These are phyloP conservation scores for Elaphurus davidianus DNA, from an alignment of 2,113 vertebrate genomes.

Conservation along the genomic window DNA sequence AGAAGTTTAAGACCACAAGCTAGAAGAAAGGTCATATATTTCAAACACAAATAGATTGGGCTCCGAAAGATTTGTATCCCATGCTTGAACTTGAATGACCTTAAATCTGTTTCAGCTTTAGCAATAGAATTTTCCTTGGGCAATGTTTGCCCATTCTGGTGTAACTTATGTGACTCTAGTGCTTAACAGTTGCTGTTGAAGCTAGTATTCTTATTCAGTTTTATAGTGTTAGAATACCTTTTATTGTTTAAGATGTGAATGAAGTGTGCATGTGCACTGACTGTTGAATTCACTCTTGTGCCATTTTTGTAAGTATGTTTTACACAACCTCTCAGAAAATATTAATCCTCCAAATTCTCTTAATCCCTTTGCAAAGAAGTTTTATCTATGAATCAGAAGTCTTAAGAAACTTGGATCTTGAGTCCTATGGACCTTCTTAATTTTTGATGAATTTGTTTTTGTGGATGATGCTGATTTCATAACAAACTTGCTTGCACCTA, in stretches of 20 bases:
- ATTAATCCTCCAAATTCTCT: neutral
- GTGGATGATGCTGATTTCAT: neutral
- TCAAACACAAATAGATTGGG: conserved; percentile 69
- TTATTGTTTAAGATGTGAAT: conserved; percentile 46
- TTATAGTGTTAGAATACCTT: conserved; percentile 82
- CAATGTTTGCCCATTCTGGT: neutral
- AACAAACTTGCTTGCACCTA: neutral
- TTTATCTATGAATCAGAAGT: neutral
- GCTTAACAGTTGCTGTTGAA: conserved; percentile 82
- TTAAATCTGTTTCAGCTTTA: conserved; percentile 75
- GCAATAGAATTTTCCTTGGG: neutral
- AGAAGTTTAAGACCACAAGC: conserved; percentile 75
- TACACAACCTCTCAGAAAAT: neutral
- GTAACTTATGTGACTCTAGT: conserved; percentile 79
- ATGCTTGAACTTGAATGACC: conserved; percentile 86
- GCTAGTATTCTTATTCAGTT: conserved; percentile 82
- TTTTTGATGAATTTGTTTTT: neutral
- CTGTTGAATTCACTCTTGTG: conserved; percentile 84
- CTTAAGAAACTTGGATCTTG: neutral
- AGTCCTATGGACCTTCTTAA: neutral
- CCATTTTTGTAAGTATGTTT: conserved; percentile 29
- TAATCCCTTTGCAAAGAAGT: conserved; percentile 5
- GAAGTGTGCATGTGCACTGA: conserved; percentile 82
- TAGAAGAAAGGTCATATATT: conserved; percentile 27
- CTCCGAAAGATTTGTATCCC: conserved; percentile 83